Percentiles rank a stretch among this genome's conserved stretches.
Evolutionary conservation across 2,113 vertebrate species (phyloP).

Genomic region (Laterallus jamaicensis): DNA sequence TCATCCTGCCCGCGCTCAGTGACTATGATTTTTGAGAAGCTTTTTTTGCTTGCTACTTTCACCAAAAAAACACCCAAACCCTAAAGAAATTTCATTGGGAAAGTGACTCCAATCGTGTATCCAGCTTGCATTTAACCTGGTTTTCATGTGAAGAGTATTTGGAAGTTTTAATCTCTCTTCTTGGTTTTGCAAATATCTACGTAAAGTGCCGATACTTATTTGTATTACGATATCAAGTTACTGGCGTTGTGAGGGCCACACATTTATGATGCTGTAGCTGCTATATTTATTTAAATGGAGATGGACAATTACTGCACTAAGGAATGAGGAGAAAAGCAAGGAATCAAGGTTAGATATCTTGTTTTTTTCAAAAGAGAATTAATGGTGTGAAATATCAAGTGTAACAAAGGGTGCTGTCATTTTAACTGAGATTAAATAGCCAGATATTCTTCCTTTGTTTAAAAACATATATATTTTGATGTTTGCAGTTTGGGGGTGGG

Average conservation of each 20-base stretch:
- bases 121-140: slow-evolving; percentile 25
- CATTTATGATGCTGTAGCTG: slow-evolving; percentile 76
- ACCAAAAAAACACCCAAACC: not conserved
- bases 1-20: not conserved
- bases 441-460: slow-evolving; percentile 74
- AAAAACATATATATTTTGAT: slow-evolving; percentile 72
- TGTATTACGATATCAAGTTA: slow-evolving; percentile 65
- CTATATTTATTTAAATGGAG: slow-evolving; percentile 88
- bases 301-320: slow-evolving; percentile 89
- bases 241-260: slow-evolving; percentile 74
- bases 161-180: slow-evolving; percentile 64
- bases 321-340: slow-evolving; percentile 83
- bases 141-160: slow-evolving; percentile 73
- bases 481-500: slow-evolving; percentile 59
- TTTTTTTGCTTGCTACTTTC: slow-evolving; percentile 38
- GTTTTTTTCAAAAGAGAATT: slow-evolving; percentile 51
- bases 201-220: slow-evolving; percentile 73
- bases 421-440: slow-evolving; percentile 74
- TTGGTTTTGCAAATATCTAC: slow-evolving; percentile 69
- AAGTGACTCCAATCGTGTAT: not conserved
- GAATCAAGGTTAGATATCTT: slow-evolving; percentile 67
- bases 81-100: not conserved
- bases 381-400: slow-evolving; percentile 68
- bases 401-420: slow-evolving; percentile 75
- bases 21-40: not conserved